Base-by-base conservation (phyloP, 1,140 invertebrate genomes). In the Muscidifurax raptorellus region DNA sequence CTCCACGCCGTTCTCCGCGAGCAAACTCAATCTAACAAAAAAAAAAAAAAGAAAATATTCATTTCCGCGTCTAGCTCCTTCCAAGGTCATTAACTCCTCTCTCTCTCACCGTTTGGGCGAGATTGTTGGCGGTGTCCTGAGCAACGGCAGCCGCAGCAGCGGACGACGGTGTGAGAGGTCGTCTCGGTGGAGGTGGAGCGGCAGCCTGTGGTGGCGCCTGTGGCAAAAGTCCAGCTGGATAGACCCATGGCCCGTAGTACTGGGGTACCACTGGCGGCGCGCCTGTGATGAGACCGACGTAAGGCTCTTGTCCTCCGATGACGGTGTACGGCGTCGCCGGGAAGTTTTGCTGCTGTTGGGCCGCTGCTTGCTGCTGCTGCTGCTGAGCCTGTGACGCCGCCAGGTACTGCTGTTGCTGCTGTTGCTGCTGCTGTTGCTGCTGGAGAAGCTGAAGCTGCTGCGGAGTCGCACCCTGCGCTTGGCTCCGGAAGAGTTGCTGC, bases 401-500 rank as follows among this genome's bases (percentile, higher is more conserved):
- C 91, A 91, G 94, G 90, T 91, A 94, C 89, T 93, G 95, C 90
- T 92, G 95, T 88, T 86, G 93, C 90, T 86, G 94, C 90, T 90
- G 94, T 89, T 87, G 94, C 90, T 88, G 94, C 91, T 89, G 95
- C 89, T 91, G 94, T 90, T 93, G 93, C 82, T 94, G 94, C 69
- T 94, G 94, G 28, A 94, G 87, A 25, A 94, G 86, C 44, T 94
- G 93, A 0, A 94, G 86, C 69, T 94, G 94, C 74, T 94, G 93
- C 0, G 92, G 93, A 2, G 93, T 93, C 4, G 92, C 92, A 9
- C 93, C 93, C 84, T 94, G 93, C 90, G 96, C 96, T 90, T 97
- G 97, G 90, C 96, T 97, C 89, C 97, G 95, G 92, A 97, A 97
- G 84, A 98, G 92, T 96, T 97, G 96, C 96, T 97, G 94, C 4